phyloP scores from a whole-genome alignment of 2,797 vertebrate species.

The Streptopelia turtur region DNA sequence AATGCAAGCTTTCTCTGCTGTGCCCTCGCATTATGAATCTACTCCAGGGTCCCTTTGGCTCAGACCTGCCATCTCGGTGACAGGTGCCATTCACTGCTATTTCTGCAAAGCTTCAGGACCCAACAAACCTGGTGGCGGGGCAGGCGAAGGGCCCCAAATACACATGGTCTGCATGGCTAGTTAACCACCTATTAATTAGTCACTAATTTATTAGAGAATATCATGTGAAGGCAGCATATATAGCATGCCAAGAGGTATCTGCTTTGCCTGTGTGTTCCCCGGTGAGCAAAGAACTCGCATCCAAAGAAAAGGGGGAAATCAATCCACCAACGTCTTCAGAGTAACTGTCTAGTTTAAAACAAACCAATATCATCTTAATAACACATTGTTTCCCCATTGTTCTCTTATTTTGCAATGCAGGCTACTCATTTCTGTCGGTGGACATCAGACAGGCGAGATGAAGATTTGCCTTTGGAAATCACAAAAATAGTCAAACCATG shows the following conservation, averaged over 20 bases:
- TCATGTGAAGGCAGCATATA: accelerated
- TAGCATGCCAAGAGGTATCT: neutral
- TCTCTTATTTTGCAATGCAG: neutral
- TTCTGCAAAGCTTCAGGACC: neutral
- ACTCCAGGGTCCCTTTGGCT: neutral
- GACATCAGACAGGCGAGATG: neutral
- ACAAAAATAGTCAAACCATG: neutral
- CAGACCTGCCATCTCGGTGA: neutral
- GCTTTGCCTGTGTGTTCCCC: neutral
- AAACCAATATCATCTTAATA: neutral
- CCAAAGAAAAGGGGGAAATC: neutral
- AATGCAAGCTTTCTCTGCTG: neutral
- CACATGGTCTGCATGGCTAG: accelerated
- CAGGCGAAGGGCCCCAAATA: neutral
- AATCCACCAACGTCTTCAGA: neutral
- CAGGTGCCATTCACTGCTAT: neutral
- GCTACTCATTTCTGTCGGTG: neutral
- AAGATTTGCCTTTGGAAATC: neutral
- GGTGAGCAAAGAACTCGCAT: accelerated
- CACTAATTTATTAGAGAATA: neutral
- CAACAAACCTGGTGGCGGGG: neutral
- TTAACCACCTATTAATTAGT: neutral
- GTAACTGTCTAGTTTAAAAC: neutral
- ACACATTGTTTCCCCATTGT: neutral
- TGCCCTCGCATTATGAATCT: neutral